Conservation (phyloP, 2,888 invertebrate species). For the Pycnomerus fuliginosus region DNA sequence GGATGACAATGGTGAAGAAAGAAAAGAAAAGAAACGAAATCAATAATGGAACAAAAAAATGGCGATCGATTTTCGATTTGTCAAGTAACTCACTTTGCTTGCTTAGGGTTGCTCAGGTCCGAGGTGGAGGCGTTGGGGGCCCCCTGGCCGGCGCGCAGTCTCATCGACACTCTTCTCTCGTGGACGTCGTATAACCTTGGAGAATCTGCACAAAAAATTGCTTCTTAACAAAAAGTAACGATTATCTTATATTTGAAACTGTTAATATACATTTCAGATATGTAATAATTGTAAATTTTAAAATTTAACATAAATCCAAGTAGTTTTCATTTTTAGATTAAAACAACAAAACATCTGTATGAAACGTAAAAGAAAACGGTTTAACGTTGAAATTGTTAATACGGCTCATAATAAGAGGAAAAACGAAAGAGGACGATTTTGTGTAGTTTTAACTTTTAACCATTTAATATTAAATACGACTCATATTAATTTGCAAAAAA, state of each 20-base stretch:
- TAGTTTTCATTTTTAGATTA: too few relatives aligned
- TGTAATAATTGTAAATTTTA: too few relatives aligned
- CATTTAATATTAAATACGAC: too few relatives aligned
- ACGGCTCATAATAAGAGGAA: too few relatives aligned
- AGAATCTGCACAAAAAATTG: conserved; percentile 38
- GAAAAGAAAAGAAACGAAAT: conserved; percentile 26
- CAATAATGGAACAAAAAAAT: not conserved
- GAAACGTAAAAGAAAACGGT: too few relatives aligned
- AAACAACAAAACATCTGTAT: too few relatives aligned
- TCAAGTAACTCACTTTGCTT: conserved; percentile 53
- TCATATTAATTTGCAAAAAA: too few relatives aligned
- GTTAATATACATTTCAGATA: not conserved
- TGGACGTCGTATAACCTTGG: conserved; percentile 49
- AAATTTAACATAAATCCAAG: too few relatives aligned
- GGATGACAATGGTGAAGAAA: conserved; percentile 26
- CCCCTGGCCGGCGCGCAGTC: conserved; percentile 48
- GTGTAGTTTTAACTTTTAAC: too few relatives aligned
- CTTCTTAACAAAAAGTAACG: not conserved
- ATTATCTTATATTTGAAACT: not conserved
- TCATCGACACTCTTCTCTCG: conserved; percentile 50
- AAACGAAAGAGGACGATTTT: too few relatives aligned
- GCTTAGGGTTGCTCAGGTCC: conserved; percentile 54
- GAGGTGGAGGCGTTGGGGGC: conserved; percentile 52
- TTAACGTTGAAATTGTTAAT: too few relatives aligned
- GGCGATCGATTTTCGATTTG: not conserved